A percentile compares a stretch with the other conserved stretches of the same genome.
These are phyloP conservation scores for Mugil cephalus DNA, from an alignment of 2,113 vertebrate genomes.

Conservation along the genomic window DNA sequence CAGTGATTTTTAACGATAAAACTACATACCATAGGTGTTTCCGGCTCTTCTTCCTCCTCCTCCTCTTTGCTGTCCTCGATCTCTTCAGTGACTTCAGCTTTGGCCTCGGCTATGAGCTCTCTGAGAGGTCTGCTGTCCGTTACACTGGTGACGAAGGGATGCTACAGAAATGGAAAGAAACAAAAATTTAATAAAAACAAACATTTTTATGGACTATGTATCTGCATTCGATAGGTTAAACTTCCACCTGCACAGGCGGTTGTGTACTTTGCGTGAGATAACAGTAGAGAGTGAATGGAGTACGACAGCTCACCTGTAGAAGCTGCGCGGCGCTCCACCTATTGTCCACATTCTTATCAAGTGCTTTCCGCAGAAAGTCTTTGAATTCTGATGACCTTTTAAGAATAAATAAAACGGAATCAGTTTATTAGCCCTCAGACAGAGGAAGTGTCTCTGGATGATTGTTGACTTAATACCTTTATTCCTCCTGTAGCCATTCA, in stretches of 20 bases:
- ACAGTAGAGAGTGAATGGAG: neutral
- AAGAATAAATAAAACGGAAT: slow-evolving; percentile 26
- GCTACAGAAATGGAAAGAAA: slow-evolving; percentile 78
- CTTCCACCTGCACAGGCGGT: neutral
- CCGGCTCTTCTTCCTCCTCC: slow-evolving; percentile 95
- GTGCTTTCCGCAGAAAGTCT: slow-evolving; percentile 93
- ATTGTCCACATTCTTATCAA: slow-evolving; percentile 98
- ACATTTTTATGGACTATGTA: neutral
- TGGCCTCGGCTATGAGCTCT: slow-evolving; percentile 97
- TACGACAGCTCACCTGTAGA: slow-evolving; percentile 86
- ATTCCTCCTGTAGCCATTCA: neutral
- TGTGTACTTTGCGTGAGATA: neutral
- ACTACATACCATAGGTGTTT: slow-evolving; percentile 88
- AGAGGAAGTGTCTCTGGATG: neutral
- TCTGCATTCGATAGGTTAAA: neutral
- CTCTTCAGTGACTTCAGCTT: slow-evolving; percentile 98
- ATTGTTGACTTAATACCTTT: neutral
- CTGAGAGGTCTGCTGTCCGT: slow-evolving; percentile 91
- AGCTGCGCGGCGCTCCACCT: slow-evolving; percentile 91
- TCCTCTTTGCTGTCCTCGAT: slow-evolving; percentile 97
- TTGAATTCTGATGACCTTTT: slow-evolving; percentile 95
- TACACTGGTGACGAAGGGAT: slow-evolving; percentile 93
- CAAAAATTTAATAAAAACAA: slow-evolving; percentile 8
- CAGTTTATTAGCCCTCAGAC: neutral
- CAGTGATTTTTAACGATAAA: neutral